Evolutionary conservation across 2,888 invertebrate genomes (phyloP), one percentile per base, ranked within the genome.

Genomic region (Pseudococcus longispinus): DNA sequence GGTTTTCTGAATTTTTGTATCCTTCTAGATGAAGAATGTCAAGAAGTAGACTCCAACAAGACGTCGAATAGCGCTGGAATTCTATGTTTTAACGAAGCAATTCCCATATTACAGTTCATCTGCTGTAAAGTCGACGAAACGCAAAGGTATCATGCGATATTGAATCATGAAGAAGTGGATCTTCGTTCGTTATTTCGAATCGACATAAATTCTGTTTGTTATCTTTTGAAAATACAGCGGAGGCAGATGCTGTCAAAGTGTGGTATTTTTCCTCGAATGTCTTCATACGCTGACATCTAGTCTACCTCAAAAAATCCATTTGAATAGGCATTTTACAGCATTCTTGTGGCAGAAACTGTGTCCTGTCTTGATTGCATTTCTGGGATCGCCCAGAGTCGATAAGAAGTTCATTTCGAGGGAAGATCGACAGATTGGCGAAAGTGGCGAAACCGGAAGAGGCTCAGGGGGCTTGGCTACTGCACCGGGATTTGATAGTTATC

Each of bases 271-370:
- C 87, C 92, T 97, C 87, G 97, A 97, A 90, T 97, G 97, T 90
- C 93, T 97, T 87, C 92, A 96, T 88, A 96, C 97, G 0, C 91
- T 97, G 88, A 95, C 96, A 89, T 95, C 95, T 13, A 96, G 96
- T 84, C 91, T 96, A 84, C 96, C 96, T 0, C 95, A 95, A 89
- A 94, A 95, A 89, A 96, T 96, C 11, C 95, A 95, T 89, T 94
- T 94, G 2, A 96, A 96, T 91, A 93, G 94, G 0, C 96, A 96
- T 91, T 96, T 96, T 90, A 96, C 96, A 1, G 95, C 96, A 4
- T 96, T 96, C 90, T 92, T 96, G 13, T 96, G 98, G 98, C 97
- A 97, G 91, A 95, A 96, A 89, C 95, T 98, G 90, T 97, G 97
- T 89, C 98, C 98, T 0, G 95, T 96, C 0, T 91, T 98, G 88